Conservation (phyloP, 2,113 vertebrate species). For the Corythaeola cristata region DNA sequence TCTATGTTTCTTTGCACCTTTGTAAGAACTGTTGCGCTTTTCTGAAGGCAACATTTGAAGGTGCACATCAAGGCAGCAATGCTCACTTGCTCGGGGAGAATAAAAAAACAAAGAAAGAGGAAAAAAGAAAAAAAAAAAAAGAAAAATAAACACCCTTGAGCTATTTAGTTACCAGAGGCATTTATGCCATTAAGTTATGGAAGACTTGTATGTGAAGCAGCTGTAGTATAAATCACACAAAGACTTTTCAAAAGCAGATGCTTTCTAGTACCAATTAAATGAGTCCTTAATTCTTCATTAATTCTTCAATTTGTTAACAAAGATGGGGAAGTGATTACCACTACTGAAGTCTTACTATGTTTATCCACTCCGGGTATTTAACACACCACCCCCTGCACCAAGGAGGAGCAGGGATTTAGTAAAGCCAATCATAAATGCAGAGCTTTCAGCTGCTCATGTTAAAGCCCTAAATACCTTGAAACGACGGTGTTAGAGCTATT, state of each 20-base stretch:
- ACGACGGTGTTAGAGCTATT: background rate
- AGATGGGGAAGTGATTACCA: background rate
- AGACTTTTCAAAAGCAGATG: background rate
- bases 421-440: slow-evolving; percentile 9
- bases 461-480: background rate
- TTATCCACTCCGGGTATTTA: slow-evolving; percentile 34
- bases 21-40: background rate
- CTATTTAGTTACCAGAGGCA: background rate
- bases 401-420: slow-evolving; percentile 4
- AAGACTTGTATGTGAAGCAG: background rate
- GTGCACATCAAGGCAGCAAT: background rate
- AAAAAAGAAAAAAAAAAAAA: background rate
- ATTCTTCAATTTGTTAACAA: background rate
- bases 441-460: slow-evolving; percentile 1
- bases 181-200: background rate
- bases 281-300: background rate
- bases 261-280: background rate
- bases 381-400: too few species aligned
- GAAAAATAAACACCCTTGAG: background rate
- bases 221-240: background rate
- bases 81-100: background rate
- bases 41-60: background rate
- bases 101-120: too few species aligned
- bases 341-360: background rate
- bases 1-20: background rate